These are phyloP conservation scores for Illadopsis cleaveri DNA, from an alignment of 2,113 vertebrate species.

Conservation along the genomic window DNA sequence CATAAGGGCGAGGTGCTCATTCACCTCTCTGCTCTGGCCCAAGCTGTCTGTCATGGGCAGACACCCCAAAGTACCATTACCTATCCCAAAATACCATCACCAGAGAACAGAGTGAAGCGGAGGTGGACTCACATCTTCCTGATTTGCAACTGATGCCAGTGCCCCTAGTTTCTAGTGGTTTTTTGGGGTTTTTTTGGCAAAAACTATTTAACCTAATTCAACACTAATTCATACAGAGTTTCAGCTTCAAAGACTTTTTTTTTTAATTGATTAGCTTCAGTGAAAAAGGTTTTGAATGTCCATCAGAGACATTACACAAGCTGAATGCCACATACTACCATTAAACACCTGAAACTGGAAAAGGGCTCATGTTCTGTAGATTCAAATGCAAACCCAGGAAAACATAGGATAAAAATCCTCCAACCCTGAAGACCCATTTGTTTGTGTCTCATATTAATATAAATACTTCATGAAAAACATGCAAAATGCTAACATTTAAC, in stretches of 20 bases:
- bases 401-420: not conserved
- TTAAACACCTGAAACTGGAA: not conserved
- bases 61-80: not conserved
- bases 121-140: not conserved
- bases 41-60: not conserved
- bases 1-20: fast-evolving
- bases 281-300: not conserved
- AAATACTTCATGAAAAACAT: not conserved
- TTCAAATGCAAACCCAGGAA: not conserved
- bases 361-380: not conserved
- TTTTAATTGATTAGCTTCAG: not conserved
- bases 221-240: not conserved
- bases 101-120: not conserved
- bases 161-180: not conserved
- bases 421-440: not conserved
- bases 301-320: not conserved
- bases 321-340: not conserved
- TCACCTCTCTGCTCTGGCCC: fast-evolving
- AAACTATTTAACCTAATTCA: not conserved
- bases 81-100: not conserved
- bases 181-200: not conserved
- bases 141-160: not conserved
- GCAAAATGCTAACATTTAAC: not conserved
- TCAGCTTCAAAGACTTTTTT: not conserved
- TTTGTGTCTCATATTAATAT: not conserved